Base-by-base conservation (phyloP, 2,888 invertebrate species). In the Trichopoda pennipes region DNA sequence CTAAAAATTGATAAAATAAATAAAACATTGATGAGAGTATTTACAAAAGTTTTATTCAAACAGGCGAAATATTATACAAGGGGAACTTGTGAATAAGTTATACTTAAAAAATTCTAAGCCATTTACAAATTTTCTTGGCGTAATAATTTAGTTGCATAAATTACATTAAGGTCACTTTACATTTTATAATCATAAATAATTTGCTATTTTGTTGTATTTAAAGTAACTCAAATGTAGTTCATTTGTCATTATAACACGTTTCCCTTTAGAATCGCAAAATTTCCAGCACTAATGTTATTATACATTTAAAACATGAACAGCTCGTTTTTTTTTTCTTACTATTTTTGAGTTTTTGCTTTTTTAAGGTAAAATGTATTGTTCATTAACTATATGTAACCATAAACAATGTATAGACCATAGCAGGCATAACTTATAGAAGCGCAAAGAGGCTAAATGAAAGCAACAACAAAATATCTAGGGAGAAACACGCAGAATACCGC, bases 401-500 rank as follows among this genome's bases (percentile, higher is more conserved):
- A 66, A 75, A 66, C 64, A 69, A 68, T 60, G 63, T 64, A 38
- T 56, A 74, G 68, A 61, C 81, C 78, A 74, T 61, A 82, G 74
- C 58, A 56, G 74, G 74, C 51, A 73, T 78, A 78, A 69, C 64
- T 77, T 63, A 51, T 19, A 61, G 69, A 69, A 56, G 64, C 58
- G 66, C 44, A 55, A 61, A 61, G 23, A 55, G 42, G 9, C 35
- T 32, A 21, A 58, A 47, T 55, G 23, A 53, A 42, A 75, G 55
- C 35, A 58, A 58, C 21, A 55, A 55, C 58, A 53, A 66, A 53
- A 44, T 38, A 32, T 58, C 35, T 28, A 76, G 35, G 35, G 42
- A 58, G 19, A 70, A 70, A 42, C 78, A 81, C 51, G 73, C 64
- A 69, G 47, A 81, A 74, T 78, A 81, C 78, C 78, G 81, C 78